Base-by-base conservation (phyloP, 2,113 vertebrate genomes). In the Syngnathoides biaculeatus region DNA sequence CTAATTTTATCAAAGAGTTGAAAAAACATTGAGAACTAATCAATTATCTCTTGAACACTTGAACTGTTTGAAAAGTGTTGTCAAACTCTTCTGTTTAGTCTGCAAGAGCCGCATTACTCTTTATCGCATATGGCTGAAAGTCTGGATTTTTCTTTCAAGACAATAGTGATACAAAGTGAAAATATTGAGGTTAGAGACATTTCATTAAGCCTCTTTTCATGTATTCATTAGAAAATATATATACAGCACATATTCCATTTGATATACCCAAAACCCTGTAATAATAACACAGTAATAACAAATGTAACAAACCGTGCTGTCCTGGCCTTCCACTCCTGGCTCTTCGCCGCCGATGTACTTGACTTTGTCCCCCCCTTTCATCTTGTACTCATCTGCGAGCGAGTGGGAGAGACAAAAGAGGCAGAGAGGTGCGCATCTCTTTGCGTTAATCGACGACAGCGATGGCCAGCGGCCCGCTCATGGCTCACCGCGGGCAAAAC, bases 321-420 rank as follows among this genome's bases (percentile, higher is more conserved):
- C 90, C 74, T 88, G 89, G 83, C 89, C 80, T 2, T 90, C 91
- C 53, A 79, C 85, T 69, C 84, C 60, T 45, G 84, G 90, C 42
- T 90, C 91, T 2, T 92, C 91, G 80, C 86, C 89, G 2, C 79
- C 79, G 79, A 91, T 88, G 87, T 90, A 92, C 85, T 92, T 92
- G 68, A 96, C 95, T 90, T 95, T 94, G 92, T 96, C 94, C 89
- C 95, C 94, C 69, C 90, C 94, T 92, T 96, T 97, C 93, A 95
- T 94, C 89, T 93, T 96, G 93, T 95, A 96, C 89, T 98, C 95
- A 85, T 97, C 96, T 97, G 90, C 67, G 64, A 67, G 69, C 79
- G 55, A 78, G 69, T 40, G 67, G 61, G 67, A 79, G 60, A 78
- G 61, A 35, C 40, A 45, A 85, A 62, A 52, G 10, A 77, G 42